Evolutionary conservation across 2,797 vertebrate species (phyloP), one percentile per base, ranked within the genome.

Genomic region (Sorex maritimensis): DNA sequence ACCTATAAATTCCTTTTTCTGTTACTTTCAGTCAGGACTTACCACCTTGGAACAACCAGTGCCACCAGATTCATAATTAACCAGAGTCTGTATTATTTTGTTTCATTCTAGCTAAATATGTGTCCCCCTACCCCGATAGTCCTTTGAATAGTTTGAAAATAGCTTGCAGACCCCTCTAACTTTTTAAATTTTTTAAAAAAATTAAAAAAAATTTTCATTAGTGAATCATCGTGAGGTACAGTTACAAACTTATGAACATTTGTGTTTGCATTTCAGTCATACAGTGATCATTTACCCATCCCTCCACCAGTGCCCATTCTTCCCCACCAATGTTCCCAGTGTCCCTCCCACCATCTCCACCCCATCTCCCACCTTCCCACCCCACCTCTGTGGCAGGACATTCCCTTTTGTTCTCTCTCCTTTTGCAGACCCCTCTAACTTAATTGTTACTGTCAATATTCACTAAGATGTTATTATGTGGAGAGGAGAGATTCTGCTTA

Each of bases 111-210:
- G 41, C 41, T 44, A 44, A 44, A 44, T 44, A 44, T 44, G 41
- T 44, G 41, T 44, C 41, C 41, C 41, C 7, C 41, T 44, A 44
- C 7, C 52, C 86, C 44, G 79, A 74, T 21, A 15, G 2, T 0
- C 24, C 93, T 86, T 80, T 44, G 34, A 85, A n/a, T 28, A 74
- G 67, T 71, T 92, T 30, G 71, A 75, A 90, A 77, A 52, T 44
- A 52, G 68, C 75, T 78, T 61, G 21, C 4, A 90, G 82, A 44
- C 7, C 24, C 49, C 41, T 74, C 17, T 65, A 55, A 44, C 23
- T 41, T 77, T 34, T 34, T 34, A 2, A 34, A 34, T 34, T 34
- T 34, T 34, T 34, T 34, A 34, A 34, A 34, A 34, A 34, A 34
- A 34, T 34, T 34, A 34, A 34, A 34, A 34, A 1, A 34, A 2